A percentile compares a stretch with the other conserved stretches of the same genome.
These are phyloP conservation scores for Peucedramus taeniatus DNA, from an alignment of 2,113 vertebrate genomes.

Conservation along the genomic window DNA sequence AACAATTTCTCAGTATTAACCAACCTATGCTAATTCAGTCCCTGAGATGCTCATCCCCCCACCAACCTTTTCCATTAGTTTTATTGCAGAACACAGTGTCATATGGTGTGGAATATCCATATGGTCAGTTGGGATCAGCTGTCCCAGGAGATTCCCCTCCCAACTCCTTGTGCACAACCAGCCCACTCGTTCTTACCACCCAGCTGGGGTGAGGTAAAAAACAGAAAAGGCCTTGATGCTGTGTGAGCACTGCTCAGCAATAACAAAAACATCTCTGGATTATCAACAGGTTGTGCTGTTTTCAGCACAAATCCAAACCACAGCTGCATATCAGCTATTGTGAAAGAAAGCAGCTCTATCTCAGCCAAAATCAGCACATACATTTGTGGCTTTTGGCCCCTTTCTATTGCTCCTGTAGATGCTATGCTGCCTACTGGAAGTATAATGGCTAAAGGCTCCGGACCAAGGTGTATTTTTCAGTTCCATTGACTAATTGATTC, in stretches of 20 bases:
- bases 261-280: accelerated
- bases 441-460: background rate
- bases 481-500: background rate
- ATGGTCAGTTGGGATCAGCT: background rate
- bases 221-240: background rate
- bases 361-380: background rate
- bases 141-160: background rate
- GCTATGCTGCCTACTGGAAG: background rate
- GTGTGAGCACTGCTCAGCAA: background rate
- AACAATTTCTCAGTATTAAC: background rate
- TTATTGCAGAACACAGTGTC: background rate
- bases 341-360: background rate
- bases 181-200: background rate
- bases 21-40: background rate
- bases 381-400: background rate
- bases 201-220: background rate
- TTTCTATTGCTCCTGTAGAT: background rate
- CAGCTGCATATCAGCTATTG: accelerated
- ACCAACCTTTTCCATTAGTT: background rate
- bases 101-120: background rate
- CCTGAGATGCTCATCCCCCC: background rate
- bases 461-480: background rate
- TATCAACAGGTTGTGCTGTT: background rate
- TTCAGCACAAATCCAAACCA: background rate
- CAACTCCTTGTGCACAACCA: background rate